Conservation (phyloP, 2,888 invertebrate species). For the Melikaiella ostensackeni region DNA sequence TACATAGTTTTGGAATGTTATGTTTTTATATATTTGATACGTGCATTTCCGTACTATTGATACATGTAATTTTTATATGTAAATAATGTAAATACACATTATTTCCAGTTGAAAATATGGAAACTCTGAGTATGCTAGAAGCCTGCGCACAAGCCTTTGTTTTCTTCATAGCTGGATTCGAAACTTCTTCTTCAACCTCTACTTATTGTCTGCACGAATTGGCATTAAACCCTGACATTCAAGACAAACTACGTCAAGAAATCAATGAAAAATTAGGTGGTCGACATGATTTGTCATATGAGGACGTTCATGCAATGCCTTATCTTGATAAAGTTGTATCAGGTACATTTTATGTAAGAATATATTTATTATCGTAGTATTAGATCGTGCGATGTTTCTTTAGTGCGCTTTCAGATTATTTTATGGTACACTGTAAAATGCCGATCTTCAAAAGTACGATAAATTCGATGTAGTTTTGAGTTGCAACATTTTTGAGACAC, state of each 20-base stretch:
- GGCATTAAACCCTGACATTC: slow-evolving; percentile 72
- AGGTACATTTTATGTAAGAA: slow-evolving; percentile 59
- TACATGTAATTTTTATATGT: too few species aligned
- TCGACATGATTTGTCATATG: slow-evolving; percentile 71
- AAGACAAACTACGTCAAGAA: slow-evolving; percentile 73
- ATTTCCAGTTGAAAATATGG: slow-evolving; percentile 57
- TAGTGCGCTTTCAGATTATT: too few species aligned
- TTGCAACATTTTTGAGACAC: too few species aligned
- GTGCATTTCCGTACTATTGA: too few species aligned
- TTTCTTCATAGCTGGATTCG: slow-evolving; percentile 77
- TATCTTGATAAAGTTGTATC: slow-evolving; percentile 76
- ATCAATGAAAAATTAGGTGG: slow-evolving; percentile 56
- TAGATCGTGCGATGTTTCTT: too few species aligned
- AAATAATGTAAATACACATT: too few species aligned
- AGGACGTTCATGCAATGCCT: slow-evolving; percentile 74
- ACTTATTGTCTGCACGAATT: slow-evolving; percentile 76
- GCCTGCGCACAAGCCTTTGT: slow-evolving; percentile 76
- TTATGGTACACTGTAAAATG: too few species aligned
- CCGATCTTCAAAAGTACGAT: too few species aligned
- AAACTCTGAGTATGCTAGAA: slow-evolving; percentile 62
- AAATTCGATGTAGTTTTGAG: too few species aligned
- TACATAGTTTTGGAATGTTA: too few species aligned
- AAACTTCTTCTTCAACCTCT: slow-evolving; percentile 77
- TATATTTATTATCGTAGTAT: too few species aligned
- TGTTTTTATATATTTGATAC: too few species aligned